A percentile compares a stretch with the other conserved stretches of the same genome.
phyloP scores from a whole-genome alignment of 2,797 vertebrate species.

The Chelonia mydas region DNA sequence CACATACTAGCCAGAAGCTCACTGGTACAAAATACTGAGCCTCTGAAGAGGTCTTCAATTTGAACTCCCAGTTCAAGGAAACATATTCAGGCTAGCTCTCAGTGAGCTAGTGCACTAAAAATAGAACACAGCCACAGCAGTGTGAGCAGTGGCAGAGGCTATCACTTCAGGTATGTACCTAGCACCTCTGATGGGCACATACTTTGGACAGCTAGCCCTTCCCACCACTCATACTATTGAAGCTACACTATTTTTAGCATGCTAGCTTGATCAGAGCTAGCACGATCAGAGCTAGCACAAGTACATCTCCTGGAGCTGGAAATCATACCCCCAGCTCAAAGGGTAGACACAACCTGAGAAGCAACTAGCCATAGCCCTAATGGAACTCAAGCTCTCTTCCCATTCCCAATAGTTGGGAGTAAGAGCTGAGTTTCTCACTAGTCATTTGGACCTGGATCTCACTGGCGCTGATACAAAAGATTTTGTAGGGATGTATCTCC shows the following conservation, averaged over 20 bases:
- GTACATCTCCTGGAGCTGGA: not conserved
- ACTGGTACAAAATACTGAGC: not conserved
- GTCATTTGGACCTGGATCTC: not conserved
- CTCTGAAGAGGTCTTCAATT: not conserved
- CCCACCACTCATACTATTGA: not conserved
- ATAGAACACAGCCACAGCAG: not conserved
- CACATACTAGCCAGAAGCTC: not conserved
- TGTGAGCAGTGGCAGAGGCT: not conserved
- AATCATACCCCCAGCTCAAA: not conserved
- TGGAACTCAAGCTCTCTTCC: not conserved
- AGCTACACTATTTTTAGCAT: not conserved
- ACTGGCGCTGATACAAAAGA: not conserved
- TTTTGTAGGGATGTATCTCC: not conserved
- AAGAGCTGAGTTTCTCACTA: conserved; percentile 37
- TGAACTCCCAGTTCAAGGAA: not conserved
- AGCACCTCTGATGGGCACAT: not conserved
- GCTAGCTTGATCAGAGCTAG: not conserved
- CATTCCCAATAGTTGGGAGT: not conserved
- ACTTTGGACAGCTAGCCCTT: not conserved
- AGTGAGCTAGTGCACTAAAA: not conserved
- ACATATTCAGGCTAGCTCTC: not conserved
- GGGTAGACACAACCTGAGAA: not conserved
- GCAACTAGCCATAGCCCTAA: not conserved
- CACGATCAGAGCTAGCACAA: not conserved
- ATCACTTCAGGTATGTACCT: not conserved